Conservation (phyloP, 1,140 invertebrate species). For the Venustaconcha ellipsiformis region DNA sequence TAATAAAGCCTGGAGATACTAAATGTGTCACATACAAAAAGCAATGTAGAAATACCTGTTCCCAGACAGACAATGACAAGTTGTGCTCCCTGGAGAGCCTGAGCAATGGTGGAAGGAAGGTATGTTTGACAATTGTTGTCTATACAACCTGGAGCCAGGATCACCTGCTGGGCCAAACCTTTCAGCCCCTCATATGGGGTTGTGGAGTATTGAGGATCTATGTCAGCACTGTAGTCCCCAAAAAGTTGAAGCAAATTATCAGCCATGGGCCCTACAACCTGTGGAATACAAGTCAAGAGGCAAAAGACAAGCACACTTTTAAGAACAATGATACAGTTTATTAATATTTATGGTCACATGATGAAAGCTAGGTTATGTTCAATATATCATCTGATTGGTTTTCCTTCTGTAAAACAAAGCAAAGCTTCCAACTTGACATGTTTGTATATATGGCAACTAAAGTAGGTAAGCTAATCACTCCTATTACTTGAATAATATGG, state of each 20-base stretch:
- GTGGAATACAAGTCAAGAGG: neutral
- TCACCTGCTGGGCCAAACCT: conserved; percentile 11
- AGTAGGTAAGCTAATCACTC: too few species aligned
- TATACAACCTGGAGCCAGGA: conserved; percentile 43
- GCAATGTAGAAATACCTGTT: conserved; percentile 38
- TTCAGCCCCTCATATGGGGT: conserved; percentile 39
- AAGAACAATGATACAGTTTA: too few species aligned
- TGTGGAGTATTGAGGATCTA: conserved; percentile 38
- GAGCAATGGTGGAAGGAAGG: conserved; percentile 19
- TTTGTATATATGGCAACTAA: too few species aligned
- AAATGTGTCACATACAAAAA: too few species aligned
- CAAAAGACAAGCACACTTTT: too few species aligned
- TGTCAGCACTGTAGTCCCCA: conserved; percentile 48
- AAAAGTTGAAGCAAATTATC: conserved; percentile 49
- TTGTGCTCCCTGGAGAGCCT: conserved; percentile 32
- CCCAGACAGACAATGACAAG: conserved; percentile 53
- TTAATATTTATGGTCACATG: too few species aligned
- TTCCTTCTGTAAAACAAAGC: too few species aligned
- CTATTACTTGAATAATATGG: neutral
- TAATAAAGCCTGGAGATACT: too few species aligned
- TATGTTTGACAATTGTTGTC: conserved; percentile 41
- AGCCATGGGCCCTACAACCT: conserved; percentile 57
- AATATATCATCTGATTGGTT: too few species aligned
- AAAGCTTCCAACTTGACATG: too few species aligned
- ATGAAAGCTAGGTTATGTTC: too few species aligned